Evolutionary conservation across 1,140 invertebrate genomes (phyloP), one percentile per base, ranked within the genome.

Genomic region (Ceratina australensis): DNA sequence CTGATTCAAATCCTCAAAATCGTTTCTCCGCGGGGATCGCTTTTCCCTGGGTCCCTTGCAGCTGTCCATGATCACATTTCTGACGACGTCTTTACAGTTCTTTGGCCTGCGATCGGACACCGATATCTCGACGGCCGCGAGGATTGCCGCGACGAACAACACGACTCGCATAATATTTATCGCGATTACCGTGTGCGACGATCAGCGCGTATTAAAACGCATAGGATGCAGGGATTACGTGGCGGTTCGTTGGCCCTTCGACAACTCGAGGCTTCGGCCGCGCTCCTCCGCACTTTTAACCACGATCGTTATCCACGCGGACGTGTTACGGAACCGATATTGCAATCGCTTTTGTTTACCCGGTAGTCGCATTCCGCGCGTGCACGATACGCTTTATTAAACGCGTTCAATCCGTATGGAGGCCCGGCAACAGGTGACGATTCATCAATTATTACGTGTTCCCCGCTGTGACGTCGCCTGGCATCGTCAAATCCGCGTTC

Each of bases 41-140:
- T 16, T 54, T 5, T 16, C 16, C 52, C 52, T 54, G 15, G 52
- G 52, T 15, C 52, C 52, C n/a, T 54, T 54, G 52, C 52, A 54
- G 52, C 52, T 54, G n/a, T 54, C n/a, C n/a, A 54, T 54, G 52
- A 54, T 54, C 52, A n/a, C 52, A n/a, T 54, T n/a, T n/a, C 52
- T 54, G n/a, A n/a, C 52, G 52, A 54, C n/a, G 16, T 54, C 52
- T n/a, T 54, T 54, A 15, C 52, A 54, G 33, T n/a, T 54, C 52
- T 16, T 18, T n/a, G 52, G 52, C 52, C 33, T 42, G 5, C 52
- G n/a, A 54, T 54, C 52, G 15, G 13, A 1, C 10, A 1, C 1
- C n/a, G 52, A 54, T 54, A 54, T 1, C 1, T 54, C 52, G 52
- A 54, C 52, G 52, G 5, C 16, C 15, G 16, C n/a, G 52, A n/a